Percentiles rank a stretch among this genome's conserved stretches.
Conservation (phyloP, 2,113 vertebrate species). For the Thryonomys swinderianus region DNA sequence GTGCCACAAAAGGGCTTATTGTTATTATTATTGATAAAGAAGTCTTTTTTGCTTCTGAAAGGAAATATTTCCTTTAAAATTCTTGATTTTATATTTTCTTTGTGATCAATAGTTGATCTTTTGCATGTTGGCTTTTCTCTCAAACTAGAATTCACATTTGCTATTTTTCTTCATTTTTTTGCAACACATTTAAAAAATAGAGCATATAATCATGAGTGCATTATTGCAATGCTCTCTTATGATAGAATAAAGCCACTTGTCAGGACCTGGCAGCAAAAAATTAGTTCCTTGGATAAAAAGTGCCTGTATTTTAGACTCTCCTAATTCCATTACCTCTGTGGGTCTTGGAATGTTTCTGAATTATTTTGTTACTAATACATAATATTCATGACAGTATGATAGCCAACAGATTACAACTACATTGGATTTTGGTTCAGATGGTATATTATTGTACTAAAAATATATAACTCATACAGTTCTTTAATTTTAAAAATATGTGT, state of each 20-base stretch:
- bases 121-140: not conserved
- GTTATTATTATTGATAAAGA: not conserved
- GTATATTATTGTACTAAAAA: slow-evolving; percentile 5
- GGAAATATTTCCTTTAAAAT: slow-evolving; percentile 29
- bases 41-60: not conserved
- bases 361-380: slow-evolving; percentile 66
- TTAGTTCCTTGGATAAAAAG: not conserved
- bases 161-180: slow-evolving; percentile 28
- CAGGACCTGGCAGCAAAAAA: not conserved
- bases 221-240: not conserved
- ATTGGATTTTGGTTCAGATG: not conserved
- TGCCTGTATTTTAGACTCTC: not conserved
- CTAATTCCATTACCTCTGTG: slow-evolving; percentile 7
- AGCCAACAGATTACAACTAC: not conserved
- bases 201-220: not conserved
- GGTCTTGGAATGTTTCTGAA: slow-evolving; percentile 53
- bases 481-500: slow-evolving; percentile 44
- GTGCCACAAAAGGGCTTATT: not conserved
- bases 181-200: slow-evolving; percentile 12
- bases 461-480: slow-evolving; percentile 56
- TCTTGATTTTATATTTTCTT: slow-evolving; percentile 22
- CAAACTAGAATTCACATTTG: slow-evolving; percentile 2
- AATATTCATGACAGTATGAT: not conserved
- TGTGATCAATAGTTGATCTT: not conserved
- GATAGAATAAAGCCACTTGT: slow-evolving; percentile 11